Evolutionary conservation across 2,797 vertebrate species (phyloP), one percentile per base, ranked within the genome.

Genomic region (Cynopterus sphinx): DNA sequence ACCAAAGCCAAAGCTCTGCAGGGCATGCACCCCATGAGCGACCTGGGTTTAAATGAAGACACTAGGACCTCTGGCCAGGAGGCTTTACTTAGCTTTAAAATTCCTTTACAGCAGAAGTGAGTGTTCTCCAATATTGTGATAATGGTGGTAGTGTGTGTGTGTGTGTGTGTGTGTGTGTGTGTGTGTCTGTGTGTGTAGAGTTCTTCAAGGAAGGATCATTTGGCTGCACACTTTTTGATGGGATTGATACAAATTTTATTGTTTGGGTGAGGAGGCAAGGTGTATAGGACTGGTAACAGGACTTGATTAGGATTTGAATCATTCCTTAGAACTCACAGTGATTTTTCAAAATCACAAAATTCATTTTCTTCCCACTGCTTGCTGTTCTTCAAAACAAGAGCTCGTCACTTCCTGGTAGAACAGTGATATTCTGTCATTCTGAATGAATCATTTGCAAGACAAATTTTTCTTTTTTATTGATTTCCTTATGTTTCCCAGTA

Each of bases 341-440:
- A 85, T 43, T 90, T 94, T 93, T 88, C 21, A 49, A 91, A 84
- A 51, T 61, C 33, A 90, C 4, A 51, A 36, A 70, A 87, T 88
- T 21, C 41, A 22, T 53, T 92, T 94, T 70, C 88, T 39, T 78
- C 49, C 31, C 31, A 78, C 2, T 92, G 74, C 19, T 55, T 91
- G 36, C 39, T 95, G 12, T 87, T 87, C 16, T 97, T 97, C 91
- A 88, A 53, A 91, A 79, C 21, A 92, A 95, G 89, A 96, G 46
- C 53, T 93, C 75, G 41, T 78, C 41, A 73, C 22, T 92, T 95
- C 41, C 39, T 96, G 77, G 75, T 96, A 91, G 33, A 88, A 83
- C 5, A 16, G 4, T 22, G 21, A 81, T 95, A 90, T 87, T 21
- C 33, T 94, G 19, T 79, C 28, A 82, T 94, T 73, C 2, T 96